Percentiles rank a stretch among this genome's conserved stretches.
phyloP scores from a whole-genome alignment of 2,888 invertebrate genomes.

The Lymantria monacha region DNA sequence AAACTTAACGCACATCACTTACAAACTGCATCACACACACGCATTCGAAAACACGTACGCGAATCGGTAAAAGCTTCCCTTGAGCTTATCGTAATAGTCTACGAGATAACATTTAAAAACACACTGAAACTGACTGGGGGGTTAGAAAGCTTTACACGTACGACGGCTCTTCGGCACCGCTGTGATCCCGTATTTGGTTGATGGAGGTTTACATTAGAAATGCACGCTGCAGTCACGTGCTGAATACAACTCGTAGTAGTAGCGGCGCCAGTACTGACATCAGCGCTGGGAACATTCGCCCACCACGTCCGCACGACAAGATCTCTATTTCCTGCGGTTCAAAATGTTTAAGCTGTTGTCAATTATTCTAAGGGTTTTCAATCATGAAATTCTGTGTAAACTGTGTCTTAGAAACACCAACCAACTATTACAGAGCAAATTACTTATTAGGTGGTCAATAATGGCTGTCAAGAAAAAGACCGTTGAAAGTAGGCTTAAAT shows the following conservation, averaged over 20 bases:
- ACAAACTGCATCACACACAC: slow-evolving; percentile 45
- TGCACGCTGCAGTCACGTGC: slow-evolving; percentile 64
- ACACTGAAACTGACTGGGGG: slow-evolving; percentile 21
- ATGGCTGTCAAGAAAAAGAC: too few relatives aligned
- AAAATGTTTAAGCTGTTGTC: too few relatives aligned
- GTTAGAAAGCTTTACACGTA: slow-evolving; percentile 31
- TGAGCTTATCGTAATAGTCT: slow-evolving; percentile 28
- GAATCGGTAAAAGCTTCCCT: slow-evolving; percentile 48
- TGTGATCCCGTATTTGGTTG: slow-evolving; percentile 19
- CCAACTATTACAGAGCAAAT: too few relatives aligned
- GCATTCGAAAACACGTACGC: slow-evolving; percentile 51
- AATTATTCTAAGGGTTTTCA: too few relatives aligned
- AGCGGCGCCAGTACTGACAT: slow-evolving; percentile 45
- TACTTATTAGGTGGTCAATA: too few relatives aligned
- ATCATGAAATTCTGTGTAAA: too few relatives aligned
- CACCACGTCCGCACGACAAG: slow-evolving; percentile 82
- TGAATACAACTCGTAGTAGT: slow-evolving; percentile 43
- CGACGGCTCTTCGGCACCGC: slow-evolving; percentile 26
- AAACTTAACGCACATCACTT: slow-evolving; percentile 40
- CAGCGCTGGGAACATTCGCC: slow-evolving; percentile 42
- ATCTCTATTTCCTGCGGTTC: slow-evolving; percentile 84
- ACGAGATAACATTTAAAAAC: slow-evolving; percentile 29
- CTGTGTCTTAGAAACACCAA: too few relatives aligned
- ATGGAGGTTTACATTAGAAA: slow-evolving; percentile 15
- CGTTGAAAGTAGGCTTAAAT: too few relatives aligned